These are phyloP conservation scores for Aphelenchoides besseyi DNA, from an alignment of 1,140 invertebrate species.

Conservation along the genomic window DNA sequence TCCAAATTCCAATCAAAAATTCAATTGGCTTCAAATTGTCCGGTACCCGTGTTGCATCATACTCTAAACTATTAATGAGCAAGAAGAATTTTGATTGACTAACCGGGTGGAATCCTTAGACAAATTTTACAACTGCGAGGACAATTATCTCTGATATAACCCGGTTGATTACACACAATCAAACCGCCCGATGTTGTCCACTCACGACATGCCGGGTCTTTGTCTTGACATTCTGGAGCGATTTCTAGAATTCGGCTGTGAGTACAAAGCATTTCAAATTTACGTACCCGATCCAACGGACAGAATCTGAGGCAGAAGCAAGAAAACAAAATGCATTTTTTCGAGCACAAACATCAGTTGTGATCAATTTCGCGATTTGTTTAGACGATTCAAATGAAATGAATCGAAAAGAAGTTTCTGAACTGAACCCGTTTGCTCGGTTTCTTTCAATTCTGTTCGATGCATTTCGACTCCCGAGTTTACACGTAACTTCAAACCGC, in stretches of 20 bases:
- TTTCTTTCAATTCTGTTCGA: background rate
- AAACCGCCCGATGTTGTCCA: constrained; percentile 36
- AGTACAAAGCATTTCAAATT: background rate
- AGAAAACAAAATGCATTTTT: background rate
- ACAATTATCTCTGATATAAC: constrained; percentile 46
- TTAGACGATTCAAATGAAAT: too few relatives aligned
- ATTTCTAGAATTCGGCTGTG: constrained; percentile 8
- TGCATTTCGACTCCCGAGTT: too few relatives aligned
- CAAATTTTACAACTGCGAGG: constrained; percentile 14
- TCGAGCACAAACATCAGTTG: too few relatives aligned
- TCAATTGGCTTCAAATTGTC: constrained; percentile 43
- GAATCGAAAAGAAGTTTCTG: background rate
- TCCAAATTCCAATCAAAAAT: constrained; percentile 58
- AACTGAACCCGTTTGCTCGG: background rate
- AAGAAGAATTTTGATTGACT: background rate
- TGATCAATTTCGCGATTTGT: too few relatives aligned
- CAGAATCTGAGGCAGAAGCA: background rate
- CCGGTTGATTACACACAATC: constrained; percentile 34
- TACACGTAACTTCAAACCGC: too few relatives aligned
- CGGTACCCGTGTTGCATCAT: constrained; percentile 47
- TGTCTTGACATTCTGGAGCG: constrained; percentile 34
- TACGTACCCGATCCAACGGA: background rate
- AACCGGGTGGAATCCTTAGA: constrained; percentile 14
- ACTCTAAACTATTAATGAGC: constrained; percentile 40
- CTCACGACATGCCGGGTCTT: constrained; percentile 44